Evolutionary conservation across 1,140 invertebrate species (phyloP), one percentile per base, ranked within the genome.

Genomic region (Drosophila tropicalis): DNA sequence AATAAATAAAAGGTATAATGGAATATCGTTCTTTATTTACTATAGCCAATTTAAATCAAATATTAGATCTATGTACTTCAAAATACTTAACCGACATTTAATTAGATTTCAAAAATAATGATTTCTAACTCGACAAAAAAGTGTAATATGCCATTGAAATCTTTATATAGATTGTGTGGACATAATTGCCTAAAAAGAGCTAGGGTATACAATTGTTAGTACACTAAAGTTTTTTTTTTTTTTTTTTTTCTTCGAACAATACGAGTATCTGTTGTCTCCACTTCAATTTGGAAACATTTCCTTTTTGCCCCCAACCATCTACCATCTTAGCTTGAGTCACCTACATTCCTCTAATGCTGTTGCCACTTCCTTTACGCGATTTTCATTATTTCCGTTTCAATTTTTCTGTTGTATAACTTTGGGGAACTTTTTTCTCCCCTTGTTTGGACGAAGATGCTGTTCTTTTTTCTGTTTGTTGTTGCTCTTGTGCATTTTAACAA

Each of bases 301-400:
- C 41, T 34, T 15, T 7, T 17, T 13, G 10, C 25, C 36, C 13
- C 32, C 54, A 17, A 34, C 40, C 25, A 22, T 36, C 60, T 7
- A 64, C 22, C 51, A 4, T 29, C 29, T 22, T 25, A 32, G 1
- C n/a, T 34, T 17, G 25, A 13, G 5, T 51, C 44, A 51, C 44
- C n/a, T 19, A 61, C 47, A 66, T 76, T 64, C 40, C 55, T 65
- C 74, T 69, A 79, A 89, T 83, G 69, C 84, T 79, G 85, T 84
- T 89, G 80, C 84, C 84, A 89, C 84, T 90, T 89, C 84, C 84
- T 85, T 84, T 90, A 90, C 84, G 84, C 84, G 80, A 89, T 84
- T 89, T 89, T 89, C 84, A 89, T 89, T 89, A 89, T 89, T 89
- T 89, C 84, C 84, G 84, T 89, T 89, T 89, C 77, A 89, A 84